phyloP scores from a whole-genome alignment of 2,113 vertebrate genomes.

The Oreochromis spilurus region DNA sequence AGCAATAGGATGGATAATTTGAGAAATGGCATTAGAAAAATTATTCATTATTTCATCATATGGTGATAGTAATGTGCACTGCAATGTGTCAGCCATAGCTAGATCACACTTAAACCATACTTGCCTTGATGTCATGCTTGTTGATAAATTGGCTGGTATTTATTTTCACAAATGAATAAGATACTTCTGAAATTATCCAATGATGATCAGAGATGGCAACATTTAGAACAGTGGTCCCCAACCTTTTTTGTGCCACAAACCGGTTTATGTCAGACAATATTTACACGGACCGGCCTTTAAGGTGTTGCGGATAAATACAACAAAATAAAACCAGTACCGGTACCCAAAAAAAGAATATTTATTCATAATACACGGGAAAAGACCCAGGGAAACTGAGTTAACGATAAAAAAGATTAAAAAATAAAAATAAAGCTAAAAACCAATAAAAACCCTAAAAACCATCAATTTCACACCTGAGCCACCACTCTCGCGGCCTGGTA shows the following conservation, averaged over 20 bases:
- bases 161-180: neutral
- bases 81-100: neutral
- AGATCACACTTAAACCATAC: neutral
- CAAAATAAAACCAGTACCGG: neutral
- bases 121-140: neutral
- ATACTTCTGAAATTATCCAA: neutral
- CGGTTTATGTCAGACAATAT: neutral
- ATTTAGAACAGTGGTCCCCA: neutral
- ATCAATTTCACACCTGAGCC: neutral
- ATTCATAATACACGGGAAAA: neutral
- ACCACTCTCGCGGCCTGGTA: neutral
- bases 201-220: neutral
- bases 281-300: rapidly evolving
- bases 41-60: neutral
- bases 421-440: rapidly evolving
- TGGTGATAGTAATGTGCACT: neutral
- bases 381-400: neutral
- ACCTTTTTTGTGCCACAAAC: neutral
- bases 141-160: neutral
- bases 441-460: neutral
- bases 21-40: neutral
- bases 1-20: neutral
- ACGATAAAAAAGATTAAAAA: rapidly evolving
- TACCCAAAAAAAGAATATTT: neutral
- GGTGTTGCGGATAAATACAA: neutral